phyloP scores from a whole-genome alignment of 2,113 vertebrate species.

The Sorex araneus region DNA sequence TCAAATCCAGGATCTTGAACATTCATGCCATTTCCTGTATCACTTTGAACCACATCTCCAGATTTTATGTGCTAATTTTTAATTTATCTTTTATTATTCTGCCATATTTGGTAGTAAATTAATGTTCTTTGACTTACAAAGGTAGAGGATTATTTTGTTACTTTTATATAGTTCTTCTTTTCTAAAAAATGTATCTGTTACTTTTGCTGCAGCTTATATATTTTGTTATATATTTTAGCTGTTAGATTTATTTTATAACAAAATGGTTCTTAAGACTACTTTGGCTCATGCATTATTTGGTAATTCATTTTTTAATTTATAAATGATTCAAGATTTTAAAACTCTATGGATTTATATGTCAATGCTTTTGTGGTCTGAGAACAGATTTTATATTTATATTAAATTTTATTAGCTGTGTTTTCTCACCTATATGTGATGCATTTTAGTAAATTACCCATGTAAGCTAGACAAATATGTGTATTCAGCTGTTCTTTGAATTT shows the following conservation, averaged over 20 bases:
- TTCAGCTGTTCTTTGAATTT: not conserved
- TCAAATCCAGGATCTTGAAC: no score
- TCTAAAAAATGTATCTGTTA: not conserved
- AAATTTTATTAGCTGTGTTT: not conserved
- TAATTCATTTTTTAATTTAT: not conserved
- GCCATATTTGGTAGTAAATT: not conserved
- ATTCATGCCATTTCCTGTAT: no score
- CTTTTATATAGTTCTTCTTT: not conserved
- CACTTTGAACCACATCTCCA: no score
- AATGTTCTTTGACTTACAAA: not conserved
- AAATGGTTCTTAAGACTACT: not conserved
- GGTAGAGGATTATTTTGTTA: not conserved
- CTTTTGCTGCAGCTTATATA: not conserved
- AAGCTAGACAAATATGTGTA: not conserved
- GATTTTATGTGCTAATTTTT: no score
- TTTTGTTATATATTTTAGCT: not conserved
- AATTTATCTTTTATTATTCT: not conserved
- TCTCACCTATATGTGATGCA: not conserved
- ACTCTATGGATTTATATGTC: not conserved
- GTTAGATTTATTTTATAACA: not conserved
- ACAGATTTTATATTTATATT: not conserved
- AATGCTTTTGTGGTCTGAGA: not conserved
- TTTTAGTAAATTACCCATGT: not conserved
- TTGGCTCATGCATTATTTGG: no score
- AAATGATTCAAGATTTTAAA: not conserved